phyloP scores from a whole-genome alignment of 2,797 vertebrate genomes.

The Lagodon rhomboides region DNA sequence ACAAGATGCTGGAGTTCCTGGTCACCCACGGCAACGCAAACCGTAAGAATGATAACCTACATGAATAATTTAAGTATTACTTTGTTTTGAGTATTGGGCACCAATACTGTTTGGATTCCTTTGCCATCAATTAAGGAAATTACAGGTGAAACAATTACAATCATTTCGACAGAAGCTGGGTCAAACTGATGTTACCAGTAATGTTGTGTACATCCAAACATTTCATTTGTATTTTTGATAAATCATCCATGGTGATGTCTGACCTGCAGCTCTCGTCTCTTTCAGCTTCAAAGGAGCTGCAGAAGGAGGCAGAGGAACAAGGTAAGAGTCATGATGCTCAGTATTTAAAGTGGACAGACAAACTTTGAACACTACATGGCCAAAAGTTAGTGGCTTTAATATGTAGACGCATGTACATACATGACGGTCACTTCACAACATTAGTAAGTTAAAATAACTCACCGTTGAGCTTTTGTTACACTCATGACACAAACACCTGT shows the following conservation, averaged over 20 bases:
- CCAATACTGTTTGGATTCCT: not conserved
- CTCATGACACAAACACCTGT: no score
- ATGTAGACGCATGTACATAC: no score
- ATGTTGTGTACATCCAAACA: not conserved
- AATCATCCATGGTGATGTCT: conserved; percentile 2
- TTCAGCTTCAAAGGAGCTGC: conserved; percentile 79
- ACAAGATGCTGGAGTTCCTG: conserved; percentile 91
- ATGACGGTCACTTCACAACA: no score
- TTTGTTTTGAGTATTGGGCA: no score
- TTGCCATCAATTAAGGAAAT: not conserved
- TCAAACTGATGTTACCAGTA: not conserved
- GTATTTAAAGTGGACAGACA: not conserved
- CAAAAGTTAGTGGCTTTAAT: not conserved
- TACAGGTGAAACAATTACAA: not conserved
- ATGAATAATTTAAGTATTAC: not conserved
- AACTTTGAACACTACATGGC: no score
- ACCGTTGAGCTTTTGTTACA: no score
- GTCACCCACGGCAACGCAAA: conserved; percentile 74
- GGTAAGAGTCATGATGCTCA: conserved; percentile 70
- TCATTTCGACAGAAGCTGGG: not conserved
- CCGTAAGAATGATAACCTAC: conserved; percentile 74
- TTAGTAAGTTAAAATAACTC: no score
- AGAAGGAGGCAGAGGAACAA: conserved; percentile 74
- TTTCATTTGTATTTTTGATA: not conserved
- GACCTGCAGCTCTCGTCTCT: conserved; percentile 30